Conservation (phyloP, 2,888 invertebrate species). For the Dicranocentrus wangi region DNA sequence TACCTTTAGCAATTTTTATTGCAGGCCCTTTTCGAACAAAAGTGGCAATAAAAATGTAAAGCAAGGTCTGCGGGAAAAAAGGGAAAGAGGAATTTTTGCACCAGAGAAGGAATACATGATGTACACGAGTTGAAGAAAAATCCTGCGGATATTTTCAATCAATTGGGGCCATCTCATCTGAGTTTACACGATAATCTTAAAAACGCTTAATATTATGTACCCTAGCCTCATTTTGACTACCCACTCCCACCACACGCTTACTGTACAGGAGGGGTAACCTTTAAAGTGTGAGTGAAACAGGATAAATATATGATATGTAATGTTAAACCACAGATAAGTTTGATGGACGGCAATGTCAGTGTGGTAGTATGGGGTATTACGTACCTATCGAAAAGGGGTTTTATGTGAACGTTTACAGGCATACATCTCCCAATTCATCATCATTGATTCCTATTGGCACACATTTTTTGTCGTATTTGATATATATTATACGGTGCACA, state of each 20-base stretch:
- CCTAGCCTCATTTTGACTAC: background rate
- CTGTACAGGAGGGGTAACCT: constrained; percentile 3
- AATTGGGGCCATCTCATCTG: constrained; percentile 38
- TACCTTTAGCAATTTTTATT: too few relatives aligned
- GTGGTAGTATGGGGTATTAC: too few relatives aligned
- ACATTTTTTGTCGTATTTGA: background rate
- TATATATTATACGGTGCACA: too few relatives aligned
- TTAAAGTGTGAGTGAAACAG: constrained; percentile 1
- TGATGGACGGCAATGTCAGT: too few relatives aligned
- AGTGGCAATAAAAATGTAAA: constrained; percentile 15
- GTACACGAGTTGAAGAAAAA: background rate
- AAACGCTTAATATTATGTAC: background rate
- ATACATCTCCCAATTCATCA: background rate
- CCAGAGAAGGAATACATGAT: background rate
- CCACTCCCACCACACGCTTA: too few relatives aligned
- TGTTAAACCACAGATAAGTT: too few relatives aligned
- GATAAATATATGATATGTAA: background rate
- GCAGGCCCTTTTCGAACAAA: too few relatives aligned
- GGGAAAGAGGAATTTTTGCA: too few relatives aligned
- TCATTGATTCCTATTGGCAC: constrained; percentile 4
- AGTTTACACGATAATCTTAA: constrained; percentile 15
- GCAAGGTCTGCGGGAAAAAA: constrained; percentile 17
- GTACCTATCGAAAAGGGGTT: too few relatives aligned
- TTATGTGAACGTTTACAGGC: too few relatives aligned
- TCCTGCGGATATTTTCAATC: constrained; percentile 28